Base-by-base conservation (phyloP, 2,113 vertebrate genomes). In the Myocastor coypus region DNA sequence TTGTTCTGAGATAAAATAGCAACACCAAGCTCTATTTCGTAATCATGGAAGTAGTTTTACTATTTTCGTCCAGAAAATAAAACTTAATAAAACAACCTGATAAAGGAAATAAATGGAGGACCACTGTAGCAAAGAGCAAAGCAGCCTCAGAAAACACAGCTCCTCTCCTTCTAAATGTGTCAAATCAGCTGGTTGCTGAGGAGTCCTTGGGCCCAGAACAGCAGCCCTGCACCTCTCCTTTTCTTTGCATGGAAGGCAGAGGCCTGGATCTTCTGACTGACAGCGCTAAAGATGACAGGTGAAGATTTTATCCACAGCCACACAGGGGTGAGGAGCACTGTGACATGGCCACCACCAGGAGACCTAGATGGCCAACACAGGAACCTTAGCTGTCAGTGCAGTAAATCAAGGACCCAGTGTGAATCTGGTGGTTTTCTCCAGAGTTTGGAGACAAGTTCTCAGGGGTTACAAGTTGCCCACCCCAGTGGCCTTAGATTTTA, bases 391-490 rank as follows among this genome's bases (percentile, higher is more conserved):
- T 52, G 52, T 52, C 46, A 0, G 13, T 78, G 8, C 14, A 63
- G 26, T 66, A 30, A 17, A 32, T 63, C 0, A 0, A 4, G 2
- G 77, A 9, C 4, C 7, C 75, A 34, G 22, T 20, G 7, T 6
- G 34, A 52, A 80, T 22, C 30, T 80, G 97, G 95, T 4, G 0
- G 0, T 22, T 80, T 55, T 61, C 34, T n/a, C 40, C 0, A 24
- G 50, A 4, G 59, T 94, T 85, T 17, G 1, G 91, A 97, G 81
- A 99, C 99, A 99, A 99, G 98, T 0, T 99, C 99, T 9, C 98
- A 99, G 98, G 97, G 99, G 92, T 99, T 99, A 96, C 98, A 99
- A 94, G 97, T 99, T 4, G 98, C 98, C 57, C 99, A 98, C 97
- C 98, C 17, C 14, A 97, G 97, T 3, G 50, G 28, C 13, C 0